Evolutionary conservation across 1,140 invertebrate genomes (phyloP), one percentile per base, ranked within the genome.

Genomic region (Patella vulgata): DNA sequence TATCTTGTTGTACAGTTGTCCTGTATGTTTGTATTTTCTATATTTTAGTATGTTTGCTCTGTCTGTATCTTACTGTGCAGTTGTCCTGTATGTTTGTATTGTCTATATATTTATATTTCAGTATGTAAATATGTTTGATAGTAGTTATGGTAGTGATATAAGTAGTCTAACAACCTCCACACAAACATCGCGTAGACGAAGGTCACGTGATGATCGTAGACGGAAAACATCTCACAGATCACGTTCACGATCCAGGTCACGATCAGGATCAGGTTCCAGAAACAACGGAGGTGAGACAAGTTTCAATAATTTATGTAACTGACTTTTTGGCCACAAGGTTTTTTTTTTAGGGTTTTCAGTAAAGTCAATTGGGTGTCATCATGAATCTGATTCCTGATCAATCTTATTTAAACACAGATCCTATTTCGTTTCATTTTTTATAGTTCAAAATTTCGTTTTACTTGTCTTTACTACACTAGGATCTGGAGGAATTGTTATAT

Each of bases 221-320:
- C 53, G 46, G 27, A 33, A 47, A 42, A 60, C 67, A 47, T 60
- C 56, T 27, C 60, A 59, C 33, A 65, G 52, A 36, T 68, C 70
- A 59, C 54, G 52, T n/a, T 71, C 72, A 47, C 60, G 68, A 31
- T 74, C 76, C 31, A 66, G 72, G 28, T 78, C 76, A 46, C 52
- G 71, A 43, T 70, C 69, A 21, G 61, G 73, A 36, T 77, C 71
- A 53, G 61, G 66, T 23, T 68, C 63, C 55, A 55, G 54, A 8
- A 72, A 66, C 27, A 55, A n/a, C n/a, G 60, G 61, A 59, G 60
- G 63, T 55, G 66, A 53, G 51, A 57, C 64, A 43, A 56, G 43
- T 47, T 27, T 48, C 28, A 23, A 42, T 50, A 51, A 3, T 54
- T n/a, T 59, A 6, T 39, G 4, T 27, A 42, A 17, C 12, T 52